Conservation (phyloP, 2,888 invertebrate genomes). For the Scotopteryx bipunctaria region DNA sequence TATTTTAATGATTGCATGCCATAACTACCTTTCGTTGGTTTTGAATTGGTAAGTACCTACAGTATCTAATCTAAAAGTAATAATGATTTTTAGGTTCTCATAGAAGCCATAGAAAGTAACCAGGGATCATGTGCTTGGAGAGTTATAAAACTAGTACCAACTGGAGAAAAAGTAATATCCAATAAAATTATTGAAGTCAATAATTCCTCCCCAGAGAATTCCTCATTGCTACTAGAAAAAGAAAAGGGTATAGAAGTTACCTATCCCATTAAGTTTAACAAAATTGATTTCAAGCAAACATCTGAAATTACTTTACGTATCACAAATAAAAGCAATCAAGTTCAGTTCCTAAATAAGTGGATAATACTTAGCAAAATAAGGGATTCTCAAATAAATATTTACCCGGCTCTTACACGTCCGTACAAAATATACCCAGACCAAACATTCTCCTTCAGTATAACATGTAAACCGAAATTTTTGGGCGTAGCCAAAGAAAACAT, state of each 20-base stretch:
- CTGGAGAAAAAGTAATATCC: slow-evolving; percentile 9
- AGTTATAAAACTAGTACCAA: slow-evolving; percentile 70
- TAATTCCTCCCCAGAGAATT: slow-evolving; percentile 54
- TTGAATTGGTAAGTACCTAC: no score
- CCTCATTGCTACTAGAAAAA: slow-evolving; percentile 59
- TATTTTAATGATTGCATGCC: no score
- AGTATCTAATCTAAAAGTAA: not conserved
- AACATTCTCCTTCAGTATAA: slow-evolving; percentile 69
- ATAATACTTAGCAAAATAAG: slow-evolving; percentile 76
- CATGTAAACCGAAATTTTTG: slow-evolving; percentile 82
- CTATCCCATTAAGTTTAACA: slow-evolving; percentile 72
- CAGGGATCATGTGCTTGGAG: slow-evolving; percentile 84
- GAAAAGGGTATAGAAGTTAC: slow-evolving; percentile 82
- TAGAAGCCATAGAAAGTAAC: slow-evolving; percentile 89
- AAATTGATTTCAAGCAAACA: slow-evolving; percentile 64
- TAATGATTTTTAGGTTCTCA: slow-evolving; percentile 70
- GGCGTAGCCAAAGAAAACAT: slow-evolving; percentile 85
- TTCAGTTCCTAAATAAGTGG: slow-evolving; percentile 74
- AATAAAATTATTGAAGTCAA: slow-evolving; percentile 43
- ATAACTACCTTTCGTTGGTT: no score
- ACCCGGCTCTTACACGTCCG: slow-evolving; percentile 60
- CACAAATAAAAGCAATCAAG: slow-evolving; percentile 71
- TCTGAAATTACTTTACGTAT: slow-evolving; percentile 52
- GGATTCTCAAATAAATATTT: slow-evolving; percentile 79
- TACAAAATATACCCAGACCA: slow-evolving; percentile 66